Conservation (phyloP, 2,113 vertebrate genomes). For the Macroglossus sobrinus region DNA sequence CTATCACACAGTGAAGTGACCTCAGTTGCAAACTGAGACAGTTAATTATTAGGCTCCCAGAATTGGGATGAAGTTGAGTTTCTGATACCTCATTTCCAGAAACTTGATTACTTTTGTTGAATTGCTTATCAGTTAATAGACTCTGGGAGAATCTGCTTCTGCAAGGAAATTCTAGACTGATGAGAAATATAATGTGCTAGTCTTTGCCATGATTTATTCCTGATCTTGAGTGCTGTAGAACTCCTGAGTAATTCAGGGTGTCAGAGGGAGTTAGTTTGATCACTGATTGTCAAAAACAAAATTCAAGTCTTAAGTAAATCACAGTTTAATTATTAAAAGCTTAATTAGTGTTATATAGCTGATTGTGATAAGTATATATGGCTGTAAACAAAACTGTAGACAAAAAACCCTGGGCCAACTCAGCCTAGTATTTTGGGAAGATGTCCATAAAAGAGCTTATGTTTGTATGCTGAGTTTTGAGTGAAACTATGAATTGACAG, state of each 20-base stretch:
- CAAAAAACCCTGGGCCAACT: not conserved
- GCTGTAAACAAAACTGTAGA: not conserved
- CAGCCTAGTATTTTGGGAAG: not conserved
- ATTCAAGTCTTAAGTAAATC: not conserved
- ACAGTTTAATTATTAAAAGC: not conserved
- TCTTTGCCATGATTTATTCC: not conserved
- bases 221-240: not conserved
- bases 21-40: not conserved
- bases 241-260: not conserved
- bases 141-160: conserved; percentile 9
- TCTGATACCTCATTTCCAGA: conserved; percentile 6
- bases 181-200: not conserved
- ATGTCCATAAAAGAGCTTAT: not conserved
- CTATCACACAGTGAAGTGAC: not conserved
- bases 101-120: conserved; percentile 33
- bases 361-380: not conserved
- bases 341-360: not conserved
- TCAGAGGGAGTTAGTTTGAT: not conserved
- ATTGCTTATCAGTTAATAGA: conserved; percentile 30
- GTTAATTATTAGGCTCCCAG: not conserved
- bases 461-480: not conserved
- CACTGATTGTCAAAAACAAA: not conserved
- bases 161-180: not conserved
- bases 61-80: not conserved
- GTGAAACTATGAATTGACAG: not conserved